phyloP scores from a whole-genome alignment of 1,140 invertebrate species.

The Diuraphis noxia region DNA sequence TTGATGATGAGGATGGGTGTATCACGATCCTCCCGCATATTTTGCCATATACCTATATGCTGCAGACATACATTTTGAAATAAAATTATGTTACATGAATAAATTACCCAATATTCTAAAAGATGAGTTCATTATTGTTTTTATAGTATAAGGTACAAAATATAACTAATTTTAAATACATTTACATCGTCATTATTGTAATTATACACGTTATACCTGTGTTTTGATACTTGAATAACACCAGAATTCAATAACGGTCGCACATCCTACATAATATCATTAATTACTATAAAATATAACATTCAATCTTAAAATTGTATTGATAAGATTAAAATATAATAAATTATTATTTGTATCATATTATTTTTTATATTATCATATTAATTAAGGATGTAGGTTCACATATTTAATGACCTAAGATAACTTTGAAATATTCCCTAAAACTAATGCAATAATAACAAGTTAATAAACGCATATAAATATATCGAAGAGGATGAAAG shows the following conservation, averaged over 20 bases:
- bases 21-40: background rate
- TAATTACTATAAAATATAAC: background rate
- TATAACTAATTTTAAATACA: conserved; percentile 2
- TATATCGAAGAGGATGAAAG: background rate
- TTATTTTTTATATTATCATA: no score
- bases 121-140: background rate
- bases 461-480: background rate
- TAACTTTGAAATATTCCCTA: background rate
- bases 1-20: background rate
- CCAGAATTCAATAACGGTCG: background rate
- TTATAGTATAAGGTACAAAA: background rate
- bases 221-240: background rate
- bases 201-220: background rate
- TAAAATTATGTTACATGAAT: background rate
- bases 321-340: conserved; percentile 11
- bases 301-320: background rate
- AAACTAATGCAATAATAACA: background rate
- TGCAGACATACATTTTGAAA: background rate
- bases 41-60: background rate
- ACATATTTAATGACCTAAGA: background rate
- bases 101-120: background rate
- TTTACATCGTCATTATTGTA: background rate
- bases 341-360: background rate
- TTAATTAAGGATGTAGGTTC: background rate
- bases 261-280: background rate